These are phyloP conservation scores for Pempheris klunzingeri DNA, from an alignment of 2,797 vertebrate genomes.

Conservation along the genomic window DNA sequence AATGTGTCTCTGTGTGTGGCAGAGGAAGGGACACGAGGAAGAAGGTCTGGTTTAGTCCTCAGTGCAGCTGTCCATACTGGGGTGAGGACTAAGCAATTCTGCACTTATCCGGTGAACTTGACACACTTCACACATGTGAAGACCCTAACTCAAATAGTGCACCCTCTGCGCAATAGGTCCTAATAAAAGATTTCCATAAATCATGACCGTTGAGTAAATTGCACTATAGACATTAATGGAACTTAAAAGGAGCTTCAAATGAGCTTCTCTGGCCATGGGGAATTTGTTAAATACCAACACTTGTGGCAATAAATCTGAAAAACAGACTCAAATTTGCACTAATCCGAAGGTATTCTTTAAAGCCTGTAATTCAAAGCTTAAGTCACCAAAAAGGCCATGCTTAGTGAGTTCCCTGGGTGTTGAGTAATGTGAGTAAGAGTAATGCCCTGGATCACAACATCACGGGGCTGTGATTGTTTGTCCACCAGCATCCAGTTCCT, in stretches of 20 bases:
- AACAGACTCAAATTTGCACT: background rate
- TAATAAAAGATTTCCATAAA: background rate
- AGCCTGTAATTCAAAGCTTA: background rate
- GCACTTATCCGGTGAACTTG: constrained; percentile 20
- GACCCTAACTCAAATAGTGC: constrained; percentile 5
- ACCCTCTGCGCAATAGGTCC: background rate
- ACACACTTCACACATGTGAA: constrained; percentile 36
- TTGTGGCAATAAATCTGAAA: background rate
- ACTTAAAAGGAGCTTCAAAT: background rate
- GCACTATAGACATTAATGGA: background rate
- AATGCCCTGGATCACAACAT: constrained; percentile 2
- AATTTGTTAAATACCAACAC: constrained; percentile 3
- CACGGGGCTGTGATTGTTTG: background rate
- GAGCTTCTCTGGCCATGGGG: background rate
- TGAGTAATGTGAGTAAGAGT: background rate
- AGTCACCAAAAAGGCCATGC: background rate
- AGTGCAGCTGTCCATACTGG: constrained; percentile 58
- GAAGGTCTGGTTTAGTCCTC: constrained; percentile 48
- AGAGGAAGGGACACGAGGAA: constrained; percentile 23
- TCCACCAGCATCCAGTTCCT: background rate
- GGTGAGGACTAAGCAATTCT: constrained; percentile 11
- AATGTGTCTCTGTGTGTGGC: constrained; percentile 55
- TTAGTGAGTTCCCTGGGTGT: background rate
- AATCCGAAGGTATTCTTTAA: background rate
- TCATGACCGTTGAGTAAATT: background rate